These are phyloP conservation scores for Cercopithecus mona DNA, from an alignment of 2,113 vertebrate species.

Conservation along the genomic window DNA sequence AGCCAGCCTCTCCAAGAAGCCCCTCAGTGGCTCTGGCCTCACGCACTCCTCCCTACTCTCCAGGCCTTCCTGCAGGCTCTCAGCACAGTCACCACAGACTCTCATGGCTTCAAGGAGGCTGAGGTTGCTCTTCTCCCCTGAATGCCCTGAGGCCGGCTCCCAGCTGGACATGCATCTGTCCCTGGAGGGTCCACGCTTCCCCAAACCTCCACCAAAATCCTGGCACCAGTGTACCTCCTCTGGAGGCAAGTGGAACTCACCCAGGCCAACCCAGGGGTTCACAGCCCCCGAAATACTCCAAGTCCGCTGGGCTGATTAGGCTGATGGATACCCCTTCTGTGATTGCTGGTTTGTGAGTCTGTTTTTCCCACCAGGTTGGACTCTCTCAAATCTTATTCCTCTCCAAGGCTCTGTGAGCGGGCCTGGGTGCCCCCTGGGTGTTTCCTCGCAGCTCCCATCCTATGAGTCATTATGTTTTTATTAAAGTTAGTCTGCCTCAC, in stretches of 20 bases:
- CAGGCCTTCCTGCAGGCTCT: not conserved
- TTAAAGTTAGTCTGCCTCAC: not conserved
- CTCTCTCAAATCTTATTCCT: not conserved
- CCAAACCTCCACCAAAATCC: not conserved
- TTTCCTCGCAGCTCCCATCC: no score
- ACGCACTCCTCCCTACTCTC: not conserved
- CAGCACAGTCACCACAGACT: not conserved
- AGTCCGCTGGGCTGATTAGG: not conserved
- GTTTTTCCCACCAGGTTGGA: not conserved
- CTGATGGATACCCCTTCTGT: not conserved
- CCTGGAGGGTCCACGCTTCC: not conserved
- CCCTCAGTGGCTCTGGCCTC: not conserved
- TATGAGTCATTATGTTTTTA: not conserved
- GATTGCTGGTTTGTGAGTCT: not conserved
- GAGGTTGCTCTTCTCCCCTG: not conserved
- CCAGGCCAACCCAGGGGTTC: not conserved
- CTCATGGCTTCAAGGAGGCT: no score
- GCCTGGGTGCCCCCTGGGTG: accelerated
- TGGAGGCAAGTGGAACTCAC: not conserved
- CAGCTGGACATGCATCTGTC: not conserved
- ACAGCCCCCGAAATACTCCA: not conserved
- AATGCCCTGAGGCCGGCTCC: not conserved
- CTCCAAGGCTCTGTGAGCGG: not conserved
- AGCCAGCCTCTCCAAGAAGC: not conserved
- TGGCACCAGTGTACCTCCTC: not conserved